These are phyloP conservation scores for Apoda limacodes DNA, from an alignment of 2,888 invertebrate genomes.

Conservation along the genomic window DNA sequence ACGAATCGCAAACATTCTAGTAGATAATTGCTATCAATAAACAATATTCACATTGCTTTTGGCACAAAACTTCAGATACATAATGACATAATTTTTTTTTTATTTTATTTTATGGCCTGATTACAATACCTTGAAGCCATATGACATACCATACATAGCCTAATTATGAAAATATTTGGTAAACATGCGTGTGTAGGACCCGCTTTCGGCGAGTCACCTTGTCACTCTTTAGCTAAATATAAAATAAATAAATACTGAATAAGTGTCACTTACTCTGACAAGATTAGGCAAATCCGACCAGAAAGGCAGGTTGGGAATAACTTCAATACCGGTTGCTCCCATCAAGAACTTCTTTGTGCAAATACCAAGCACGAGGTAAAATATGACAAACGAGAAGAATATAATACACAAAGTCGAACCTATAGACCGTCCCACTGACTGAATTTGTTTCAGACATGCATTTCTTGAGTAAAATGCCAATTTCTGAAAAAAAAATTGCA, in stretches of 20 bases:
- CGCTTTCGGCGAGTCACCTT: neutral
- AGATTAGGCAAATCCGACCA: constrained; percentile 78
- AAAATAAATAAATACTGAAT: neutral
- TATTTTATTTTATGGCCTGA: no score
- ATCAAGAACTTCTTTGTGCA: constrained; percentile 74
- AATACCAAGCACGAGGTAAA: constrained; percentile 76
- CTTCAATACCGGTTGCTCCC: constrained; percentile 79
- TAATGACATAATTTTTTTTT: no score
- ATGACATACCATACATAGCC: no score
- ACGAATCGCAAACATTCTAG: no score
- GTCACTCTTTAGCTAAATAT: neutral
- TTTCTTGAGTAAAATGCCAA: constrained; percentile 61
- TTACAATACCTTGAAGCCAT: no score
- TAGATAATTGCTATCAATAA: no score
- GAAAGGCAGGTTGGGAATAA: constrained; percentile 80
- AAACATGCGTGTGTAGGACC: no score
- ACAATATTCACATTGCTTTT: no score
- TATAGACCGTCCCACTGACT: constrained; percentile 57
- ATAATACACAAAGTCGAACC: constrained; percentile 75
- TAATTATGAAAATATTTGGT: no score
- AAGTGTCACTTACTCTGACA: constrained; percentile 74
- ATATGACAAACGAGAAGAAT: constrained; percentile 65
- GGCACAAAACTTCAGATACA: no score
- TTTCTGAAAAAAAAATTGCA: constrained; percentile 50
- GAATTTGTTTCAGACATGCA: constrained; percentile 53